Evolutionary conservation across 2,797 vertebrate genomes (phyloP).

Genomic region (Lophius americanus): DNA sequence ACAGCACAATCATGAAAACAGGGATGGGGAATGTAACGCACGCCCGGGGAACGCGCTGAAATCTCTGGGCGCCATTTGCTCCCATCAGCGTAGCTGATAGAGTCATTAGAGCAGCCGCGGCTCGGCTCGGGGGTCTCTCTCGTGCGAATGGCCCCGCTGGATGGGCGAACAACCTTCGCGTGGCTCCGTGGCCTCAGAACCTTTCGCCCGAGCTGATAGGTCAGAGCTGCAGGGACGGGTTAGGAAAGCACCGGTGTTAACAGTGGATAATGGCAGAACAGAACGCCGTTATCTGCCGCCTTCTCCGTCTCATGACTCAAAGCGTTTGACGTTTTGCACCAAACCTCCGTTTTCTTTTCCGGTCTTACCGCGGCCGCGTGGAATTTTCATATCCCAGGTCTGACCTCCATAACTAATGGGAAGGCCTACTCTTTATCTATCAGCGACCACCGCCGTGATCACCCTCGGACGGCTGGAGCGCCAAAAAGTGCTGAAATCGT

Average conservation of each 20-base stretch:
- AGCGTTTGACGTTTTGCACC: constrained; percentile 57
- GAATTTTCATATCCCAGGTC: constrained; percentile 41
- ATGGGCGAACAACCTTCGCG: constrained; percentile 79
- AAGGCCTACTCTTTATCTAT: constrained; percentile 66
- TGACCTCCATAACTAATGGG: constrained; percentile 67
- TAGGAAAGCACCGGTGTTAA: constrained; percentile 68
- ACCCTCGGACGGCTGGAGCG: constrained; percentile 58
- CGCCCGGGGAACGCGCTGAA: constrained; percentile 84
- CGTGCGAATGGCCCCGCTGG: constrained; percentile 82
- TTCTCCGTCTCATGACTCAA: constrained; percentile 32
- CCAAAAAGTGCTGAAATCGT: constrained; percentile 82
- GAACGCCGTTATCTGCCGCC: constrained; percentile 55
- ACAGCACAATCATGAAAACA: constrained; percentile 62
- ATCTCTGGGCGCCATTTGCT: constrained; percentile 90
- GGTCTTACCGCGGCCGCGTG: constrained; percentile 38
- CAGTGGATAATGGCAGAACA: constrained; percentile 65
- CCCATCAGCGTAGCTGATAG: constrained; percentile 88
- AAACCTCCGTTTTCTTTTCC: constrained; percentile 30
- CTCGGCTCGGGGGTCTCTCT: constrained; percentile 79
- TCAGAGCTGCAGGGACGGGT: constrained; percentile 64
- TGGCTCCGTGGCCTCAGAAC: constrained; percentile 62
- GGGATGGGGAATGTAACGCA: constrained; percentile 83
- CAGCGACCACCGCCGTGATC: constrained; percentile 67
- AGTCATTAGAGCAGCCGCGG: constrained; percentile 84
- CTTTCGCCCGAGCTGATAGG: constrained; percentile 73